A percentile compares a stretch with the other conserved stretches of the same genome.
Conservation (phyloP, 2,113 vertebrate genomes). For the Odobenus rosmarus region DNA sequence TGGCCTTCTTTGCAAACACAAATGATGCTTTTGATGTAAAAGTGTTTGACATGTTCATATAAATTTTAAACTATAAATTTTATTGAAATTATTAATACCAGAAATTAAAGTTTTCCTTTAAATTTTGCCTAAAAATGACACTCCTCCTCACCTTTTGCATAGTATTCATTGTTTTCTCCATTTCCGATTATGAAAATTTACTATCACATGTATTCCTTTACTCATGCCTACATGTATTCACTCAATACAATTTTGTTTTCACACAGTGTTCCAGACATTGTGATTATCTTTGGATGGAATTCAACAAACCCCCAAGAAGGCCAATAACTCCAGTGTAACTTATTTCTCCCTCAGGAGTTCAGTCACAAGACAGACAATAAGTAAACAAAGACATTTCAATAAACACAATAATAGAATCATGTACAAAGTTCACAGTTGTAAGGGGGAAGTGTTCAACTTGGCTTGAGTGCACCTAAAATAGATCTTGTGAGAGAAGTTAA, state of each 20-base stretch:
- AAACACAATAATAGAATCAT: background rate
- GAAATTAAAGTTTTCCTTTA: background rate
- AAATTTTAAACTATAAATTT: background rate
- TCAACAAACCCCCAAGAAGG: conserved; percentile 9
- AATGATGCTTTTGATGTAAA: background rate
- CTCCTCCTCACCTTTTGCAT: background rate
- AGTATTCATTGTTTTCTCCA: background rate
- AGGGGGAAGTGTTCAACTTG: background rate
- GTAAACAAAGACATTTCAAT: conserved; percentile 9
- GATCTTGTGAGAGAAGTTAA: background rate
- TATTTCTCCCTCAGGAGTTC: conserved; percentile 11
- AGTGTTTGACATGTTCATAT: background rate
- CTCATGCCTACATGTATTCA: background rate
- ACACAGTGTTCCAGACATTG: conserved; percentile 5
- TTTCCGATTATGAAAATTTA: background rate
- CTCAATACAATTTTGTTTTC: conserved; percentile 19
- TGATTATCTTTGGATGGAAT: conserved; percentile 21
- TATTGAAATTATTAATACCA: background rate
- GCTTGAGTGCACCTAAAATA: background rate
- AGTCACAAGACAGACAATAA: conserved; percentile 15
- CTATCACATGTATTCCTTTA: background rate
- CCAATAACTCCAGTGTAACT: conserved; percentile 4
- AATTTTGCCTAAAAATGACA: background rate
- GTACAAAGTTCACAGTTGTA: background rate
- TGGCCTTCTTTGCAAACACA: background rate